These are phyloP conservation scores for Toxotes jaculatrix DNA, from an alignment of 2,113 vertebrate genomes.

Conservation along the genomic window DNA sequence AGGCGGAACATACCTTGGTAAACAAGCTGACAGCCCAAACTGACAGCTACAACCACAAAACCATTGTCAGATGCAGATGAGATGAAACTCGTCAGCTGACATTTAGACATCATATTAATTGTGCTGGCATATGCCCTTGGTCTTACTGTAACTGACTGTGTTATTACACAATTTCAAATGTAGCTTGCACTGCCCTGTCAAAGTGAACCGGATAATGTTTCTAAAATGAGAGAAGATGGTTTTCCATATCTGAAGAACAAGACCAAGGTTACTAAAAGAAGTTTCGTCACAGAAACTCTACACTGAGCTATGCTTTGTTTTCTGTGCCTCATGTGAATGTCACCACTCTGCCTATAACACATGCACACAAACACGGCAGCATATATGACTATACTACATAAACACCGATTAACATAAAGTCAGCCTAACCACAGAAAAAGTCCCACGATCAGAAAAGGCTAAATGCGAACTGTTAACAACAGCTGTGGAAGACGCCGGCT, in stretches of 20 bases:
- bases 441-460: constrained; percentile 31
- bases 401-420: background rate
- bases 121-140: background rate
- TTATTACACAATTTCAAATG: background rate
- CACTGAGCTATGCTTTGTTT: background rate
- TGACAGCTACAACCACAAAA: constrained; percentile 20
- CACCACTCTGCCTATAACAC: constrained; percentile 10
- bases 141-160: background rate
- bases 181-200: too few species aligned
- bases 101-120: background rate
- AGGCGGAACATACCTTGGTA: constrained; percentile 33
- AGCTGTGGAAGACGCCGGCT: background rate
- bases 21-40: constrained; percentile 38
- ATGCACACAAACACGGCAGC: background rate
- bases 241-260: background rate
- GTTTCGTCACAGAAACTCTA: background rate
- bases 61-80: background rate
- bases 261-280: background rate
- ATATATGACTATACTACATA: background rate
- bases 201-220: background rate
- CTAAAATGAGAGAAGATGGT: background rate
- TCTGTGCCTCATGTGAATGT: background rate
- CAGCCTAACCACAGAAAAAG: constrained; percentile 15
- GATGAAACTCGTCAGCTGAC: constrained; percentile 2
- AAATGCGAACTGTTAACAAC: background rate